Evolutionary conservation across 2,113 vertebrate genomes (phyloP).

Genomic region (Neolamprologus devosi): DNA sequence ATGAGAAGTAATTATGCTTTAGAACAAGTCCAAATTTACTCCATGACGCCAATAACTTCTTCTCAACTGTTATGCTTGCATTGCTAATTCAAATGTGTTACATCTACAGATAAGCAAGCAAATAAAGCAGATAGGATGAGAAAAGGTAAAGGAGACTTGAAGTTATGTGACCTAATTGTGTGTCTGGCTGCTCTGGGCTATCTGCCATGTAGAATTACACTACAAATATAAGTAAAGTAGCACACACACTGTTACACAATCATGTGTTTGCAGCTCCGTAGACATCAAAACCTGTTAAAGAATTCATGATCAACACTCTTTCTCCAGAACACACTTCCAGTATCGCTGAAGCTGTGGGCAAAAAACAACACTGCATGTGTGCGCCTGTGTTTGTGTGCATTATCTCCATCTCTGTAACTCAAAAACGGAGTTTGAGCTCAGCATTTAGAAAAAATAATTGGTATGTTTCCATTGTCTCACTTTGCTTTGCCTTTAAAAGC

Average conservation of each 20-base stretch:
- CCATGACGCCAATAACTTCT: neutral
- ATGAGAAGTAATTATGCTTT: neutral
- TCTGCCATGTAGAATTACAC: neutral
- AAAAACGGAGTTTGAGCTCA: neutral
- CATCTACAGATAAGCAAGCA: neutral
- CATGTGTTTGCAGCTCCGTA: neutral
- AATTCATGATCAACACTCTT: constrained; percentile 44
- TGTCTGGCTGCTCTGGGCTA: neutral
- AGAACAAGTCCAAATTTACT: neutral
- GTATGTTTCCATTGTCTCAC: constrained; percentile 10
- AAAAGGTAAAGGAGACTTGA: neutral
- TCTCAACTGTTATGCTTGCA: neutral
- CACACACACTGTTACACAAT: neutral
- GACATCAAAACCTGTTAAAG: constrained; percentile 53
- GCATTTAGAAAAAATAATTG: constrained; percentile 30
- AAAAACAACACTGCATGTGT: neutral
- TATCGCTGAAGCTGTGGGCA: constrained; percentile 9
- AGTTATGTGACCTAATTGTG: neutral
- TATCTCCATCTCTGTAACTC: neutral
- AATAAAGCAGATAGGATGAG: neutral
- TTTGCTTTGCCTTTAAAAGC: constrained; percentile 1
- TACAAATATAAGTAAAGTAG: neutral
- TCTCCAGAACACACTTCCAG: neutral
- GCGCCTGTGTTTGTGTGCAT: neutral
- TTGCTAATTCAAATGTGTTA: neutral